Conservation (phyloP, 2,113 vertebrate species). For the Danio rerio region GRCz12tu NC_133188.1:40034501-40035000, state of each 20-base stretch:
- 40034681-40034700: too few relatives aligned
- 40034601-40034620: too few relatives aligned
- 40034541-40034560: too few relatives aligned
- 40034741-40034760: slow-evolving; percentile 18
- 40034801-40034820: slow-evolving; percentile 29
- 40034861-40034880: background rate
- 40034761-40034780: background rate
- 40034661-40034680: too few relatives aligned
- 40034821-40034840: slow-evolving; percentile 32
- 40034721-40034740: background rate
- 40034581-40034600: too few relatives aligned
- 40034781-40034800: slow-evolving; percentile 20
- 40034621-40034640: too few relatives aligned
- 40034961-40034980: slow-evolving; percentile 3
- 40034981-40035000: slow-evolving; percentile 15
- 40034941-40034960: background rate
- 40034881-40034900: slow-evolving; percentile 2
- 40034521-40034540: too few relatives aligned
- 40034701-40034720: background rate
- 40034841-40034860: slow-evolving; percentile 17
- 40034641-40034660: too few relatives aligned
- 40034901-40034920: slow-evolving; percentile 18
- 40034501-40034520: too few relatives aligned
- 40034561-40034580: background rate
- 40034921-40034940: background rate